Base-by-base conservation (phyloP, 2,113 vertebrate genomes). In the Eudorcas thomsonii region DNA sequence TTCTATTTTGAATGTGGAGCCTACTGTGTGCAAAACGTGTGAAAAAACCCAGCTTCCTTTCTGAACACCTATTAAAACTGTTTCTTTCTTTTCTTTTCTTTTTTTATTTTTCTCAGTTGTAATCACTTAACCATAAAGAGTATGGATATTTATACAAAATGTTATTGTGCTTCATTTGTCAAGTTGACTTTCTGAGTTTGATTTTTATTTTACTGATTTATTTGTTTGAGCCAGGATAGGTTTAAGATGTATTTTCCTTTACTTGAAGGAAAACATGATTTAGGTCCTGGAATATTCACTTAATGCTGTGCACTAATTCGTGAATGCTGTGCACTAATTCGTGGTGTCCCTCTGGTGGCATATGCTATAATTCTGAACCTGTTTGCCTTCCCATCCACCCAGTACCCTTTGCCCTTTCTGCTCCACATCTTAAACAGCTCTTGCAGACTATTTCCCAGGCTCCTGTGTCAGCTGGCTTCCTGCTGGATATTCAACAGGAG, bases 1-100 rank as follows among this genome's bases (percentile, higher is more conserved):
- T 87, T 94, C 96, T 97, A 23, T 95, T 89, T 95, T 90, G 94
- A 97, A 96, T 92, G 25, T 91, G 62, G 74, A 97, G 21, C 62
- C 94, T 98, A 96, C 60, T 96, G 39, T 97, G 91, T 95, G 81
- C 96, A 97, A 95, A 94, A 84, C 26, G 36, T 94, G 9, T 91
- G 59, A 52, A 90, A 97, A 93, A 90, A 71, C 36, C 19, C 26
- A 67, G 5, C 30, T 88, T 64, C 59, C 36, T 98, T 96, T 92
- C 30, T 95, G 9, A 93, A 64, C 7, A 95, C 16, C 54, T 78
- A 15, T 78, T 93, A 81, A 5, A 96, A 25, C 33, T 87, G 7
- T 74, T 78, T 94, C 16, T 74, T 71, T 64, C n/a, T 60, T 62
- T 82, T 82, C 43, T 82, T 48, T 55, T 60, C 59, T 62, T 62